Percentiles rank a stretch among this genome's conserved stretches.
Conservation (phyloP, 2,888 invertebrate genomes). For the Zele albiditarsus region DNA sequence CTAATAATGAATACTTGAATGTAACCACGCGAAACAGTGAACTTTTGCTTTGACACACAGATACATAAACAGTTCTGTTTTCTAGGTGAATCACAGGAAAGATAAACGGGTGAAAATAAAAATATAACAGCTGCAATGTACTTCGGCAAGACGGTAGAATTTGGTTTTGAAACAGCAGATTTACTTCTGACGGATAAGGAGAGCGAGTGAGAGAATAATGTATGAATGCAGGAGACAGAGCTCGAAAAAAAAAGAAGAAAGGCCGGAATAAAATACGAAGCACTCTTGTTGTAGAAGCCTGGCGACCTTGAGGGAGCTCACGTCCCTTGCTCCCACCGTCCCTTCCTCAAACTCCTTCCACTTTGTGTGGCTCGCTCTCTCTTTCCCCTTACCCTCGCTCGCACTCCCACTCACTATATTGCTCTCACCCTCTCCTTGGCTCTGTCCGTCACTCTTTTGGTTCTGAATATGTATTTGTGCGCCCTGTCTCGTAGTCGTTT, state of each 20-base stretch:
- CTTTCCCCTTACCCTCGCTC: not conserved
- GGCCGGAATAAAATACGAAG: conserved; percentile 29
- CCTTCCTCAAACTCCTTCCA: not conserved
- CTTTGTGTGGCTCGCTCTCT: no score
- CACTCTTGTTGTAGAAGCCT: conserved; percentile 45
- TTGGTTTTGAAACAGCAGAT: conserved; percentile 14
- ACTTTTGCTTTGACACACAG: not conserved
- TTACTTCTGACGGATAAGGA: conserved; percentile 10
- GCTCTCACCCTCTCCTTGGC: conserved; percentile 38
- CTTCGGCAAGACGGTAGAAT: conserved; percentile 15
- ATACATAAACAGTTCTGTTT: not conserved
- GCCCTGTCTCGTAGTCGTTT: conserved; percentile 3
- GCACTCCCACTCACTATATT: not conserved
- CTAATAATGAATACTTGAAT: not conserved
- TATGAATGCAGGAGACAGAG: conserved; percentile 25
- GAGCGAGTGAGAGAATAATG: conserved; percentile 12
- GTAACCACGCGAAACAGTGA: not conserved
- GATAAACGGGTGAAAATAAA: not conserved
- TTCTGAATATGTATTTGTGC: not conserved
- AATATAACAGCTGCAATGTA: not conserved
- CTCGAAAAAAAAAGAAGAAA: not conserved
- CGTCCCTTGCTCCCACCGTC: conserved; percentile 41
- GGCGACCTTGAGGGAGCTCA: conserved; percentile 55
- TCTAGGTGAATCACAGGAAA: not conserved
- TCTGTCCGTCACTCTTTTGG: conserved; percentile 25